phyloP scores from a whole-genome alignment of 2,797 vertebrate genomes.

The Psittacula derbiana region DNA sequence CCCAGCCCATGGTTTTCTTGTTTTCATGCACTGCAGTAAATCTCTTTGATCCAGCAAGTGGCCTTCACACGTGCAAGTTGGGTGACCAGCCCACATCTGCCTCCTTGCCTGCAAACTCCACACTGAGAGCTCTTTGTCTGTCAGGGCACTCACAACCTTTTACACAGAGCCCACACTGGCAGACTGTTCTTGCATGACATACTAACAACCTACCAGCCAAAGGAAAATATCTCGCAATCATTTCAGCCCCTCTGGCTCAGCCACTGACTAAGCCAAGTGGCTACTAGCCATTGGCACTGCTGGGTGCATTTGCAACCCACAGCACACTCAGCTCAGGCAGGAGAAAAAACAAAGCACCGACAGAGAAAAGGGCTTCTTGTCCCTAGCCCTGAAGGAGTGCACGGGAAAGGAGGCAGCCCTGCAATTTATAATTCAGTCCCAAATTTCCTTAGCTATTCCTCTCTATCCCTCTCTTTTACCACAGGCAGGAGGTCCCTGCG shows the following conservation, averaged over 20 bases:
- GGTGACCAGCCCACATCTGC: neutral
- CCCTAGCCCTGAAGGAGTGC: neutral
- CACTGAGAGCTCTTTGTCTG: constrained; percentile 33
- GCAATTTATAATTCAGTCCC: constrained; percentile 6
- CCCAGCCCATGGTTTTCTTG: neutral
- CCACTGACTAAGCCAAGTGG: constrained; percentile 51
- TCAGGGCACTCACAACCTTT: neutral
- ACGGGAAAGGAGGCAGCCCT: neutral
- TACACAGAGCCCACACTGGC: constrained; percentile 72
- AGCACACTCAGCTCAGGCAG: neutral
- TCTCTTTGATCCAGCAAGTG: constrained; percentile 5
- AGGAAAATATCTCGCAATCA: constrained; percentile 56
- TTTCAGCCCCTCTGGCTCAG: constrained; percentile 51
- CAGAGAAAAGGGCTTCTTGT: constrained; percentile 8
- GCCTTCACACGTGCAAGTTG: neutral
- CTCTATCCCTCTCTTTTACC: neutral
- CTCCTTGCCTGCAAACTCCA: neutral
- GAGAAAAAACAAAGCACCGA: neutral
- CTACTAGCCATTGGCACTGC: constrained; percentile 56
- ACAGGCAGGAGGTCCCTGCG: neutral
- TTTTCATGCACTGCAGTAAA: constrained; percentile 2
- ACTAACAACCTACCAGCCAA: constrained; percentile 33
- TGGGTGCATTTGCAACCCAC: neutral
- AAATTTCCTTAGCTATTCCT: constrained; percentile 10
- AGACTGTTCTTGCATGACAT: constrained; percentile 14